phyloP scores from a whole-genome alignment of 37 sponge, comb jelly and placozoan species.

The Amphimedon queenslandica region DNA sequence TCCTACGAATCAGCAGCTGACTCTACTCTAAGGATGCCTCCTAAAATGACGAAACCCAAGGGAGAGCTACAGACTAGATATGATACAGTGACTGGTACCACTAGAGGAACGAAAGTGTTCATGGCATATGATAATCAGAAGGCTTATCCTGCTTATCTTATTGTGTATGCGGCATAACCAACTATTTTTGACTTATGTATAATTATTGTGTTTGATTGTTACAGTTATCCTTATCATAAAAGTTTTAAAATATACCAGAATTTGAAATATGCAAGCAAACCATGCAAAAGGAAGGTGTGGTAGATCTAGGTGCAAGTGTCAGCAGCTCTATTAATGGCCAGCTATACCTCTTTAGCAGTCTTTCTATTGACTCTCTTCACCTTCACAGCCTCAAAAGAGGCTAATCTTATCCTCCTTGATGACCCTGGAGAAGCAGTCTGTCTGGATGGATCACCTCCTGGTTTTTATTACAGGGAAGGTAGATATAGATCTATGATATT shows the following conservation, averaged over 20 bases:
- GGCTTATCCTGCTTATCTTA: conserved; percentile 47
- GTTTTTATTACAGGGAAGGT: conserved; percentile 43
- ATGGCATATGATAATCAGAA: conserved; percentile 41
- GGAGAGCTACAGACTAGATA: conserved; percentile 12
- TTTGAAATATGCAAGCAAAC: too few relatives aligned
- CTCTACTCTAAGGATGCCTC: conserved; percentile 35
- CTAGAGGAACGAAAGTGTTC: conserved; percentile 21
- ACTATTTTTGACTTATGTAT: not conserved
- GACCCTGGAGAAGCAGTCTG: conserved; percentile 90
- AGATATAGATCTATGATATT: too few relatives aligned
- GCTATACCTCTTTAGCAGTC: too few relatives aligned
- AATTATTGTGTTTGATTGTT: conserved; percentile 3
- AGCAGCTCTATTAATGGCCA: too few relatives aligned
- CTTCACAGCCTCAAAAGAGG: too few relatives aligned
- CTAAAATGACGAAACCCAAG: not conserved
- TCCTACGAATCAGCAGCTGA: conserved; percentile 17
- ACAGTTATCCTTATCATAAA: too few relatives aligned
- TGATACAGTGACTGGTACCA: conserved; percentile 44
- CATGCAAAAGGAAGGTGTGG: too few relatives aligned
- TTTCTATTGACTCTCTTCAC: too few relatives aligned
- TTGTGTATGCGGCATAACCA: too few relatives aligned
- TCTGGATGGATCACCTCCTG: conserved; percentile 77
- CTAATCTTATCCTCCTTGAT: too few relatives aligned
- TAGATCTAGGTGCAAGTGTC: too few relatives aligned
- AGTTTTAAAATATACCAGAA: too few relatives aligned